A percentile compares a stretch with the other conserved stretches of the same genome.
Conservation (phyloP, 2,797 vertebrate genomes). For the Mycteria americana region DNA sequence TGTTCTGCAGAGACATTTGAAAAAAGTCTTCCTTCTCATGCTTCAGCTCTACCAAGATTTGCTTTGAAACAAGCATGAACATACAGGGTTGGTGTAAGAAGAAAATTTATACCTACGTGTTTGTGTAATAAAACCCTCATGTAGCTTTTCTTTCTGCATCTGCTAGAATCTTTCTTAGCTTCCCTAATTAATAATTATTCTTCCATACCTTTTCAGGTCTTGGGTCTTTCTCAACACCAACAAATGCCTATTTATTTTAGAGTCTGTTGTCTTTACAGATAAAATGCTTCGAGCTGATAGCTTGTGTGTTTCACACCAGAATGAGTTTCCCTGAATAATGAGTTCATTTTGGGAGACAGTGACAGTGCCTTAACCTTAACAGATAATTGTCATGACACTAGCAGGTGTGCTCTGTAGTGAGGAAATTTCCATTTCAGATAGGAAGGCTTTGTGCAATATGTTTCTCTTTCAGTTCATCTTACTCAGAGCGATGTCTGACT, state of each 20-base stretch:
- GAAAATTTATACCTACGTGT: neutral
- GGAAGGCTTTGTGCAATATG: neutral
- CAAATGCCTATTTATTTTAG: neutral
- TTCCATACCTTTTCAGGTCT: neutral
- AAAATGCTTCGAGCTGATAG: neutral
- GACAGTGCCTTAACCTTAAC: neutral
- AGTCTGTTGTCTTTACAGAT: neutral
- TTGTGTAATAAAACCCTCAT: neutral
- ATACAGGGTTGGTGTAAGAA: neutral
- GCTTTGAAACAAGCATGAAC: neutral
- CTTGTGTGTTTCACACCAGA: neutral
- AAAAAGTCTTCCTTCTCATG: neutral
- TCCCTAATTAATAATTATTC: neutral
- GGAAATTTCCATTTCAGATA: neutral
- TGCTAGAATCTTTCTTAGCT: neutral
- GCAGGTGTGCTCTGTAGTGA: neutral
- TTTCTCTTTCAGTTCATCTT: neutral
- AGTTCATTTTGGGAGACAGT: neutral
- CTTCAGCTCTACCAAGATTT: neutral
- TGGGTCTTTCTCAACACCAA: neutral
- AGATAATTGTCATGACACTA: neutral
- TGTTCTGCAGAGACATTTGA: neutral
- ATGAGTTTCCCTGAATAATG: neutral
- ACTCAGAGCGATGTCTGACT: neutral
- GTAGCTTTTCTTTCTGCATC: neutral